Base-by-base conservation (phyloP, 2,888 invertebrate genomes). In the Bursaphelenchus okinawaensis region DNA sequence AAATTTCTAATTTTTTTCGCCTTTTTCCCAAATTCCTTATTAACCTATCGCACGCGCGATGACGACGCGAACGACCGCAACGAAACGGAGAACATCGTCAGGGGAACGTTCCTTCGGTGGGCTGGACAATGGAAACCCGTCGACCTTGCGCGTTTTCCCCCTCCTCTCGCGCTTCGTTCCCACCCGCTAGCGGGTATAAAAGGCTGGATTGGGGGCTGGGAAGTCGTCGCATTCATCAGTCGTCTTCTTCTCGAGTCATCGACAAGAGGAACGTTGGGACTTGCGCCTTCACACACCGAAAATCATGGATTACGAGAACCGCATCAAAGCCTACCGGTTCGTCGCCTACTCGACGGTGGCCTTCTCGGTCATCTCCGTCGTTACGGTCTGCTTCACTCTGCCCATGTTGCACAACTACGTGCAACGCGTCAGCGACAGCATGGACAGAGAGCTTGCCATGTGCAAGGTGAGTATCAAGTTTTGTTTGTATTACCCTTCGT, bases 351-450 rank as follows among this genome's bases (percentile, higher is more conserved):
- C 76, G 28, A 54, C 24, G 54, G 26, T 54, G 24, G 26, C 23
- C 54, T 54, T 54, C 19, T 23, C 54, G 24, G 26, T 24, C 26
- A 26, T 54, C 24, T 26, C 23, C 24, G 54, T 54, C 56, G 74
- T 78, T 55, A 73, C 78, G 29, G 73, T 73, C 9, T 75, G 75
- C 55, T 73, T 78, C 27, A 78, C 77, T 24, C 72, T 78, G 29
- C 77, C 78, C 52, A 78, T 78, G 77, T 70, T 78, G 59, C 75
- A 77, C 70, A 73, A 69, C 61, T 78, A 78, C 63, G 78, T 78
- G 24, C 76, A 78, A 63, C 72, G 72, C 7, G 78, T 78, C 72
- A 73, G 74, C 60, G 69, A 70, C 23, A 73, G 75, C 68, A 70
- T 78, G 51, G 78, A 78, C 74, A 73, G 75, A 40, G 77, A 78